Evolutionary conservation across 2,113 vertebrate species (phyloP).

Genomic region (Hepsetus odoe): DNA sequence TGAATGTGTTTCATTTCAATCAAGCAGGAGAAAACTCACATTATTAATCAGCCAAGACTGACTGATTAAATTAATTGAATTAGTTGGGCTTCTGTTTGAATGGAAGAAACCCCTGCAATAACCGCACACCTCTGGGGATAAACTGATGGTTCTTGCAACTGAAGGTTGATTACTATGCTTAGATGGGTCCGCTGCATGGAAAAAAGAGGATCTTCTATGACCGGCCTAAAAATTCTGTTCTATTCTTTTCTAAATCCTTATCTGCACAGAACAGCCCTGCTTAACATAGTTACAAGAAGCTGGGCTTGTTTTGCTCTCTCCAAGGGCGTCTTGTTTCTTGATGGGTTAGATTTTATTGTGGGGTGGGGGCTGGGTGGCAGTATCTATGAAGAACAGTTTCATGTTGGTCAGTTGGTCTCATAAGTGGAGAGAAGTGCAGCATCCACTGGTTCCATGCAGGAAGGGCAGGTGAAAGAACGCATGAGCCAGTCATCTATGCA

Average conservation of each 20-base stretch:
- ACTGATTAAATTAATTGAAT: too few species aligned
- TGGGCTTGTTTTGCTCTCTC: neutral
- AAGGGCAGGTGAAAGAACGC: slow-evolving; percentile 98
- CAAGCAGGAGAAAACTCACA: too few species aligned
- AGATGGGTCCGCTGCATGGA: neutral
- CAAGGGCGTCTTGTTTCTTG: neutral
- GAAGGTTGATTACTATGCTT: neutral
- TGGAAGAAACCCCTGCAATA: too few species aligned
- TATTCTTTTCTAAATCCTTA: neutral
- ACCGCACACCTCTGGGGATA: too few species aligned
- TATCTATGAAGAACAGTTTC: neutral
- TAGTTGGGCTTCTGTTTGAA: too few species aligned
- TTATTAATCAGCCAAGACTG: too few species aligned
- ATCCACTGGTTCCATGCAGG: slow-evolving; percentile 99
- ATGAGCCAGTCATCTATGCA: slow-evolving; percentile 99
- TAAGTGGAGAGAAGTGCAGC: slow-evolving; percentile 96
- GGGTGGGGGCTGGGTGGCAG: neutral
- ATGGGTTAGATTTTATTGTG: neutral
- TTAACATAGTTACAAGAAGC: neutral
- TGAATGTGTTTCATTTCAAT: too few species aligned
- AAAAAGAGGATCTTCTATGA: neutral
- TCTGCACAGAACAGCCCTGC: neutral
- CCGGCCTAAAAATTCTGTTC: neutral
- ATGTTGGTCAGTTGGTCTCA: slow-evolving; percentile 87
- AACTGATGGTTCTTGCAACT: too few species aligned